Evolutionary conservation across 2,888 invertebrate genomes (phyloP).

Genomic region (Himalopsyche tibetana): DNA sequence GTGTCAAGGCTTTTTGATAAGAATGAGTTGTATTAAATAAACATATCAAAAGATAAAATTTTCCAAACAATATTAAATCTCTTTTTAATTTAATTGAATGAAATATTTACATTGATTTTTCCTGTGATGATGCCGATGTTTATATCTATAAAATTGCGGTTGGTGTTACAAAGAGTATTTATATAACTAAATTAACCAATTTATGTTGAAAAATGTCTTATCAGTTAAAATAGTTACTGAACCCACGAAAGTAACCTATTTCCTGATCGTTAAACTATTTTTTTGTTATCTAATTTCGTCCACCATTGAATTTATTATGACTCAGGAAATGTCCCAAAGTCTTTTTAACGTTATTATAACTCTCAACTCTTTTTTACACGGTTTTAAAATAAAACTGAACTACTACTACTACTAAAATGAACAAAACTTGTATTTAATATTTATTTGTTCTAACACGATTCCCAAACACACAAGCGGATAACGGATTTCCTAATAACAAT

Average conservation of each 20-base stretch:
- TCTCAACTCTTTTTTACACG: too few species aligned
- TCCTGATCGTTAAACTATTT: constrained; percentile 25
- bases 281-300: too few species aligned
- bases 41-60: not conserved
- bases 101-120: constrained; percentile 1
- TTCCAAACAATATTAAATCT: not conserved
- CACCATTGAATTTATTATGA: not conserved
- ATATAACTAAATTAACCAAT: not conserved
- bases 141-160: not conserved
- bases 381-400: too few species aligned
- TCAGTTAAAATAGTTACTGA: not conserved
- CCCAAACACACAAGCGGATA: too few species aligned
- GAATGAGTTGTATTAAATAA: not conserved
- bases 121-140: not conserved
- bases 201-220: not conserved
- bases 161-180: constrained; percentile 1
- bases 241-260: not conserved
- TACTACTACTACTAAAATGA: too few species aligned
- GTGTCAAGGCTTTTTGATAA: constrained; percentile 33
- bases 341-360: too few species aligned
- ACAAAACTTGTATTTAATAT: too few species aligned
- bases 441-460: too few species aligned
- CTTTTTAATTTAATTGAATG: constrained; percentile 44
- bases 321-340: not conserved
- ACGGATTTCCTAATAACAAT: too few species aligned